Conservation (phyloP, 64 coral and sea anemone species). For the Montipora cactus region DNA sequence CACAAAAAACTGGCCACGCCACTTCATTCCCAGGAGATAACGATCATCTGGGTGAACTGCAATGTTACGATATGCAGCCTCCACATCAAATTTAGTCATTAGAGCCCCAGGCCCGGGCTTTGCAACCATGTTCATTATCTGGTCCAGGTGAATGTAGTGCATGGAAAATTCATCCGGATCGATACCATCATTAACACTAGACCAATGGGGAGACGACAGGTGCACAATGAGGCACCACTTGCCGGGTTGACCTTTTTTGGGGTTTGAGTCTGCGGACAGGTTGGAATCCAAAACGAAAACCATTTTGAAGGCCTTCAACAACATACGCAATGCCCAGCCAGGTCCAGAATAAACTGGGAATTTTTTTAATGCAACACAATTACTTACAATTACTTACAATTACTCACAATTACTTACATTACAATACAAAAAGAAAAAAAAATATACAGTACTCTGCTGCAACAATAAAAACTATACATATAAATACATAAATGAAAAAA, state of each 20-base stretch:
- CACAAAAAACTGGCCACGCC: neutral
- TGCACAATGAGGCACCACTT: conserved; percentile 17
- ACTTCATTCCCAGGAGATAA: neutral
- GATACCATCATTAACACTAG: conserved; percentile 41
- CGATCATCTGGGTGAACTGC: conserved; percentile 21
- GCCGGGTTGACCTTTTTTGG: neutral
- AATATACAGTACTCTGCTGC: no score
- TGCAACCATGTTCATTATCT: neutral
- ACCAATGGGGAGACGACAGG: neutral
- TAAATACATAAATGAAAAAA: no score
- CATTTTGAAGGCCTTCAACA: neutral
- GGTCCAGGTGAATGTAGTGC: neutral
- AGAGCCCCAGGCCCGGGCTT: neutral
- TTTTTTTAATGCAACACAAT: no score
- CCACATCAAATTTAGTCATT: neutral
- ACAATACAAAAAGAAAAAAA: no score
- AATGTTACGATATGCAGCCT: conserved; percentile 35
- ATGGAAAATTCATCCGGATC: neutral
- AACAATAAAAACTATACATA: no score
- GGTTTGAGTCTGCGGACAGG: neutral
- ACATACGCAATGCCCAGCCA: conserved; percentile 14
- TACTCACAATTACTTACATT: no score
- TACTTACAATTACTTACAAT: no score
- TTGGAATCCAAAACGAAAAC: conserved; percentile 15
- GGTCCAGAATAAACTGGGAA: neutral